phyloP scores from a whole-genome alignment of 2,888 invertebrate species.

The Ophion slaviceki region DNA sequence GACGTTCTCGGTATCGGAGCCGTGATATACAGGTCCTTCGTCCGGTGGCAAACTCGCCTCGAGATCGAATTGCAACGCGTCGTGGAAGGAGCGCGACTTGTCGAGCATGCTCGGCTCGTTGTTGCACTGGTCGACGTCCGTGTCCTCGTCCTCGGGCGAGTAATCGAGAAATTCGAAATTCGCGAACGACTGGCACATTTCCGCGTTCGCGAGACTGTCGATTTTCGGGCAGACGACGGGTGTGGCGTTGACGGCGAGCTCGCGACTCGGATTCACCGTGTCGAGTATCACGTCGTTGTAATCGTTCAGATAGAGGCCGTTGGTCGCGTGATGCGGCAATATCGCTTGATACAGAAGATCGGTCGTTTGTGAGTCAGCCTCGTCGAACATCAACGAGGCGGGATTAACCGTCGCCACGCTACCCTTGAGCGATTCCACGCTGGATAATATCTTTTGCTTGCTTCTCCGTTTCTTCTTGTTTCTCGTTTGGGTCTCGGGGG shows the following conservation, averaged over 20 bases:
- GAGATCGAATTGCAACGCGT: constrained; percentile 76
- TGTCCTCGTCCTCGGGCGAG: constrained; percentile 84
- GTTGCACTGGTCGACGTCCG: background rate
- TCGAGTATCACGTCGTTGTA: constrained; percentile 75
- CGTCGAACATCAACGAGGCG: constrained; percentile 68
- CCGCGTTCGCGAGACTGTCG: constrained; percentile 77
- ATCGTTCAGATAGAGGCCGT: constrained; percentile 69
- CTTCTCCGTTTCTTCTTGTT: constrained; percentile 69
- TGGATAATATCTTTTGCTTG: constrained; percentile 66
- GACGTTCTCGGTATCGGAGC: constrained; percentile 58
- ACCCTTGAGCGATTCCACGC: constrained; percentile 70
- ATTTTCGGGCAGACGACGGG: constrained; percentile 10
- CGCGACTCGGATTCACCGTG: background rate
- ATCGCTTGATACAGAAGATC: constrained; percentile 75
- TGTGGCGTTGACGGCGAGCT: background rate
- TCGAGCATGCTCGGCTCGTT: background rate
- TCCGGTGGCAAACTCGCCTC: constrained; percentile 74
- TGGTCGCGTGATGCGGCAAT: constrained; percentile 73
- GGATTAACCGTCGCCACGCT: constrained; percentile 68
- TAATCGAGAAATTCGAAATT: constrained; percentile 87
- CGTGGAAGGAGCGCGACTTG: constrained; percentile 23
- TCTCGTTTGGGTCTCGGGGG: background rate
- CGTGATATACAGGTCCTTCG: constrained; percentile 46
- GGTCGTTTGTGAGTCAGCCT: constrained; percentile 75
- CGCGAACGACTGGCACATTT: constrained; percentile 87